Percentiles rank a stretch among this genome's conserved stretches.
Evolutionary conservation across 2,113 vertebrate species (phyloP).

Genomic region (Xenus cinereus): DNA sequence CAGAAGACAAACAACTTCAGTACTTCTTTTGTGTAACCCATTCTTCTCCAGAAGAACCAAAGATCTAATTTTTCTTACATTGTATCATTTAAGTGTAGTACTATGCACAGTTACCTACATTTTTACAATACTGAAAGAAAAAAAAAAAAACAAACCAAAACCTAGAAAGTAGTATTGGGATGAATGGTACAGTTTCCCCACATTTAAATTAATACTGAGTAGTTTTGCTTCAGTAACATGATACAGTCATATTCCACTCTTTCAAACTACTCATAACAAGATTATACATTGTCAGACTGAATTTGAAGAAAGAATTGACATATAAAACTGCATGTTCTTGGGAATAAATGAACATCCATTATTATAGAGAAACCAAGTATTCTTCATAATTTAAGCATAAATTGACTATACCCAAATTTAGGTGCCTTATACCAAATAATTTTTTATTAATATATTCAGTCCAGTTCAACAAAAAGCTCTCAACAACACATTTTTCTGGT

Average conservation of each 20-base stretch:
- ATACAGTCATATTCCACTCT: background rate
- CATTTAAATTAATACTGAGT: background rate
- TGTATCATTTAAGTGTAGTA: background rate
- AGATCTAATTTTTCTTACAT: background rate
- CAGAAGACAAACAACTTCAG: background rate
- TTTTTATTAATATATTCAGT: background rate
- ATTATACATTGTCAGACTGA: background rate
- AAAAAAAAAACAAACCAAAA: background rate
- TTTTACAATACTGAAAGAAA: background rate
- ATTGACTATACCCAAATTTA: background rate
- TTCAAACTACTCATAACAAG: background rate
- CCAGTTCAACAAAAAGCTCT: background rate
- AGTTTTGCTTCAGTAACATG: background rate
- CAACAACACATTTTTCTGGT: background rate
- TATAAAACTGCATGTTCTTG: background rate
- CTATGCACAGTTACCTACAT: background rate
- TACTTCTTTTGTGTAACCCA: background rate
- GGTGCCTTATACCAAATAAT: background rate
- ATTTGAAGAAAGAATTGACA: background rate
- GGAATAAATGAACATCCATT: background rate
- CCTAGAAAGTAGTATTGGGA: background rate
- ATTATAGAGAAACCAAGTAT: background rate
- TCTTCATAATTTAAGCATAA: background rate
- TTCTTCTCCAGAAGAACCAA: background rate
- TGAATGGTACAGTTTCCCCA: background rate